Percentiles rank a stretch among this genome's conserved stretches.
phyloP scores from a whole-genome alignment of 2,797 vertebrate species.

The Nyctalus aviator region DNA sequence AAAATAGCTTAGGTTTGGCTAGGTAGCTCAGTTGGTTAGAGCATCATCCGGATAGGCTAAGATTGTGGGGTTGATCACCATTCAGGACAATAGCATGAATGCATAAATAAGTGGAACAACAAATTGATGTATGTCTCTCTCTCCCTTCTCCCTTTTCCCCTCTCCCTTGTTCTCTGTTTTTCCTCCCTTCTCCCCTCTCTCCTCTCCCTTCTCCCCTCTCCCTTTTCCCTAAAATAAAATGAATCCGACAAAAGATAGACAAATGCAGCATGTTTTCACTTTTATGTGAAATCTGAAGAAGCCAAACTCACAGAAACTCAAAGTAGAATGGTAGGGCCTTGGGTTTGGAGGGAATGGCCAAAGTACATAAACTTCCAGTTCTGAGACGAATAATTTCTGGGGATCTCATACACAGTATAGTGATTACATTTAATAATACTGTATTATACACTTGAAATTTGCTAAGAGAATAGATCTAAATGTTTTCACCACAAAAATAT shows the following conservation, averaged over 20 bases:
- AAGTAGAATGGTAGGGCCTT: not conserved
- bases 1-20: not conserved
- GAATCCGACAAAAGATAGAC: too few species aligned
- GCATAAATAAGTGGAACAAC: not conserved
- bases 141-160: too few species aligned
- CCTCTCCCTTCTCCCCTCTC: too few species aligned
- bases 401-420: not conserved
- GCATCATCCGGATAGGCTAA: not conserved
- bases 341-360: not conserved
- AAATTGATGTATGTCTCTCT: too few species aligned
- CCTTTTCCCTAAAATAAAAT: too few species aligned
- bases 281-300: too few species aligned
- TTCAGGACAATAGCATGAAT: not conserved
- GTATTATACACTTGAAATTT: not conserved
- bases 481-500: not conserved
- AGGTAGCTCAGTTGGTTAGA: not conserved
- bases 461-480: not conserved
- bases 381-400: not conserved
- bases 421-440: not conserved
- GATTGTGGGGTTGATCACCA: not conserved
- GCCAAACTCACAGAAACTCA: not conserved
- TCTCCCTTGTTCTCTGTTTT: too few species aligned
- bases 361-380: not conserved
- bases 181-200: too few species aligned
- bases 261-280: too few species aligned